Evolutionary conservation across 2,113 vertebrate species (phyloP).

Genomic region (Eulacestoma nigropectus): DNA sequence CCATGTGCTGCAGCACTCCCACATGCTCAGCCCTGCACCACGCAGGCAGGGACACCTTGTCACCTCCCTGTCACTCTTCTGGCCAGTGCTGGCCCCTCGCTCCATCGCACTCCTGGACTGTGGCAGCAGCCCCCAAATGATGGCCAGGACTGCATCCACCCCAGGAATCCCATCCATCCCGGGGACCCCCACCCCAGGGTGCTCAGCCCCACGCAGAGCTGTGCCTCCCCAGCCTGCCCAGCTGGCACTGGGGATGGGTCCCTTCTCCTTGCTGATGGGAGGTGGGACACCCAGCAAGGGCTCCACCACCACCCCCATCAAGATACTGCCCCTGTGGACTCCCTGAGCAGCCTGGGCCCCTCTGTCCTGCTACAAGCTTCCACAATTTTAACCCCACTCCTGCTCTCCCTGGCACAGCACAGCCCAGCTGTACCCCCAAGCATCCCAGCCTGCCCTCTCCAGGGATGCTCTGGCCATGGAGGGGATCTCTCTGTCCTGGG

Average conservation of each 20-base stretch:
- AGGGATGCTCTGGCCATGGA: accelerated
- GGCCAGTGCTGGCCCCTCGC: accelerated
- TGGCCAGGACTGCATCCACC: neutral
- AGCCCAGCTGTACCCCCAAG: neutral
- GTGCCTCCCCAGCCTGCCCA: neutral
- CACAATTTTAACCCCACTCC: neutral
- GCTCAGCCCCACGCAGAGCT: neutral
- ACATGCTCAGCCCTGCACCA: neutral
- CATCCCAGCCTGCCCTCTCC: neutral
- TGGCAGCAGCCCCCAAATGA: neutral
- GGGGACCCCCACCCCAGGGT: neutral
- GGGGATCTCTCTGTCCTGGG: neutral
- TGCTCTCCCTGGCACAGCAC: neutral
- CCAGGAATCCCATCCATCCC: neutral
- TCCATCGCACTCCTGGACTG: neutral
- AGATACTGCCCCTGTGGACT: neutral
- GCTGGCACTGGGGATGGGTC: neutral
- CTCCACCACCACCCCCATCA: accelerated
- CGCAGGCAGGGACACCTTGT: neutral
- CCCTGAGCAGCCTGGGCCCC: neutral
- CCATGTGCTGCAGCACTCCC: neutral
- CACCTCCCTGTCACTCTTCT: neutral
- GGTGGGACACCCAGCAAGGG: neutral
- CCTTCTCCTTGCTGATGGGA: neutral
- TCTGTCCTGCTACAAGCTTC: neutral